Base-by-base conservation (phyloP, 1,140 invertebrate genomes). In the Diorhabda elongata region DNA sequence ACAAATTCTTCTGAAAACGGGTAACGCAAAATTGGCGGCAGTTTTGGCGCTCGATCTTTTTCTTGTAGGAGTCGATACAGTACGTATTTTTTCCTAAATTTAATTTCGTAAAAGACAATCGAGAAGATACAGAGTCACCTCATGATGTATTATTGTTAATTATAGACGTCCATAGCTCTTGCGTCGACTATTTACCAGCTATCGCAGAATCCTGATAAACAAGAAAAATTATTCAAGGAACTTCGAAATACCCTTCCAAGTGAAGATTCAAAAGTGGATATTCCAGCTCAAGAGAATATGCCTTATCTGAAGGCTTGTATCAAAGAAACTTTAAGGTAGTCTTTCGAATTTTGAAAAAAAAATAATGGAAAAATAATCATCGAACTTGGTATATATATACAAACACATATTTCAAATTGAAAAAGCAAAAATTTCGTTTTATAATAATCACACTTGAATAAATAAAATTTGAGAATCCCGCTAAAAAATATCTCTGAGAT, bases 41-140 rank as follows among this genome's bases (percentile, higher is more conserved):
- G 87, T 93, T 57, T 81, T 95, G 11, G 91, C 92, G 0, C 77
- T 95, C 57, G 94, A 95, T 81, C 82, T 96, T 67, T 88, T 96
- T 67, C 80, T 94, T n/a, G 93, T 95, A 61, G 93, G 93, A 4
- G 90, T 95, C 5, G 92, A 94, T 74, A 95, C 94, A 58, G 93
- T 95, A 82, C 85, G 79, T 66, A 56, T 63, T 26, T 26, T 26
- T 26, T 26, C 26, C 26, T 26, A 26, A 26, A 26, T 26, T 26
- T 26, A 26, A 26, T 26, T 26, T 26, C 26, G 26, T 26, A 26
- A 26, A 26, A 26, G 26, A 26, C 26, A 26, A 26, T 26, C 26
- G 26, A 26, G 26, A 26, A 26, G 26, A 26, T 26, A 26, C 26
- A 26, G 26, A 26, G 1, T 26, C 26, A 26, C 26, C 26, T 26